These are phyloP conservation scores for Tachina fera DNA, from an alignment of 2,888 invertebrate genomes.

Conservation along the genomic window DNA sequence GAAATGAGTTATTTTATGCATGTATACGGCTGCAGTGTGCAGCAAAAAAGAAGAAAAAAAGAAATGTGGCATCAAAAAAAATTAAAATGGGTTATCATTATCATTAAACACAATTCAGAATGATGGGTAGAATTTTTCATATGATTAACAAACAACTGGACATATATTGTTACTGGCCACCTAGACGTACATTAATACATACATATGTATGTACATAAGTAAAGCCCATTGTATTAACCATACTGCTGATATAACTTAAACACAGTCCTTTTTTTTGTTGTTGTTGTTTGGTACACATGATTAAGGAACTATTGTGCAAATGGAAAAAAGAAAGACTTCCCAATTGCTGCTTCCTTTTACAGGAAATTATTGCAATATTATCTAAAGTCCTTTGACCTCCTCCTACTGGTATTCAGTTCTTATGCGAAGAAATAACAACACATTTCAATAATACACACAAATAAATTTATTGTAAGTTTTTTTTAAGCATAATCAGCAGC, in stretches of 20 bases:
- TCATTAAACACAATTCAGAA: conserved; percentile 38
- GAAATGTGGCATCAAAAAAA: conserved; percentile 56
- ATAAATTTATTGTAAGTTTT: neutral
- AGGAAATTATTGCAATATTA: conserved; percentile 14
- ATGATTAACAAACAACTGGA: conserved; percentile 28
- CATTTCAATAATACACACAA: neutral
- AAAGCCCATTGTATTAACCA: neutral
- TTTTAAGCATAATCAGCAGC: conserved; percentile 21
- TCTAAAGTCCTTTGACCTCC: conserved; percentile 3
- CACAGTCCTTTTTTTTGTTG: too few species aligned
- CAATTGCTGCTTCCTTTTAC: conserved; percentile 9
- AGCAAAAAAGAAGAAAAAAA: conserved; percentile 1
- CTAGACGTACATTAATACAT: neutral
- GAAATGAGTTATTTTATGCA: conserved; percentile 57
- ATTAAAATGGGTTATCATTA: conserved; percentile 11
- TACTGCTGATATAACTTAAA: neutral
- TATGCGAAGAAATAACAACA: neutral
- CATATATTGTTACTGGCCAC: neutral
- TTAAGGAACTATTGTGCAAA: neutral
- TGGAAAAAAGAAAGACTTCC: neutral
- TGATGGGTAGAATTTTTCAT: conserved; percentile 26
- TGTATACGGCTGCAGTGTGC: conserved; percentile 29
- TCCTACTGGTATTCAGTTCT: neutral
- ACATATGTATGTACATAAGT: neutral
- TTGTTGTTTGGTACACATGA: neutral